These are phyloP conservation scores for Hedya salicella DNA, from an alignment of 2,888 invertebrate species.

Conservation along the genomic window DNA sequence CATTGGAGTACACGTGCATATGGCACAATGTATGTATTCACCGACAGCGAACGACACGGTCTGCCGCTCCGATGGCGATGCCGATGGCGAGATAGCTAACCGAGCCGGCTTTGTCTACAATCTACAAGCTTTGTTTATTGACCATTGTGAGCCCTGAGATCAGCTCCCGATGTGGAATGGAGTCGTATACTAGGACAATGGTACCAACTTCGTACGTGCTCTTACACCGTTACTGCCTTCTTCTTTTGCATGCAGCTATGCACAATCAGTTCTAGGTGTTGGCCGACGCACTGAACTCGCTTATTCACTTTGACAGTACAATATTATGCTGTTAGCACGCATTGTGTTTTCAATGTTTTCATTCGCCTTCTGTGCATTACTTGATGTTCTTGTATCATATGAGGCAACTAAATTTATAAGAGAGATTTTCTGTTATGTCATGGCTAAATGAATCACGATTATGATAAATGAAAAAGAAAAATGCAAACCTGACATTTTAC, in stretches of 20 bases:
- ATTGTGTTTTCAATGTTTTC: conserved; percentile 40
- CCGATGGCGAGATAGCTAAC: conserved; percentile 67
- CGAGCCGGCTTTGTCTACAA: conserved; percentile 71
- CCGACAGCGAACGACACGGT: conserved; percentile 76
- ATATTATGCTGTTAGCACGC: conserved; percentile 45
- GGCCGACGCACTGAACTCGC: conserved; percentile 43
- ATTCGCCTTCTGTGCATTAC: conserved; percentile 16
- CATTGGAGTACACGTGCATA: conserved; percentile 62
- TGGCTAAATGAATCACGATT: neutral
- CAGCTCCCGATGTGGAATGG: conserved; percentile 70
- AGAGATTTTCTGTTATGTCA: conserved; percentile 4
- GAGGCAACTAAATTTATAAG: conserved; percentile 7
- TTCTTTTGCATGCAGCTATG: conserved; percentile 21
- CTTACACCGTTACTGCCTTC: conserved; percentile 18
- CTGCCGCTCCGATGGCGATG: conserved; percentile 74
- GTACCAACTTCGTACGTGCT: conserved; percentile 49
- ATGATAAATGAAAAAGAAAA: neutral
- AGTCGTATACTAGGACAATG: conserved; percentile 63
- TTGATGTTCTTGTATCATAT: conserved; percentile 14
- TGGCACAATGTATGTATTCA: conserved; percentile 73
- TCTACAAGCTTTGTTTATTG: conserved; percentile 78
- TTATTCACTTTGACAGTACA: conserved; percentile 51
- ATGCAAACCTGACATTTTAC: neutral
- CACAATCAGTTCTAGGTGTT: conserved; percentile 46
- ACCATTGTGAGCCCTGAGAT: conserved; percentile 73